Evolutionary conservation across 2,113 vertebrate genomes (phyloP).

Genomic region (Fregata magnificens): DNA sequence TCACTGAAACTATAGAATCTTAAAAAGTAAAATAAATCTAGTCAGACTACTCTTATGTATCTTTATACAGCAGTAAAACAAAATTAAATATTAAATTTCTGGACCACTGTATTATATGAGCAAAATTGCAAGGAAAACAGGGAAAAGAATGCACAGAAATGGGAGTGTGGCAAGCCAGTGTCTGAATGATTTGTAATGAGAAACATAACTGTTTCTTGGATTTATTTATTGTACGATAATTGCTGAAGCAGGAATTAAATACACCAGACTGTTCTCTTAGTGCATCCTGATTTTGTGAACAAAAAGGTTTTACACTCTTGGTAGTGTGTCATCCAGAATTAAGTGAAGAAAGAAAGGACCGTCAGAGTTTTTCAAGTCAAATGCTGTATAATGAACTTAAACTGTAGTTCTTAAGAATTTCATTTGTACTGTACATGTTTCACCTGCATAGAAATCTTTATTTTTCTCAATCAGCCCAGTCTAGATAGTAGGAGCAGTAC

Average conservation of each 20-base stretch:
- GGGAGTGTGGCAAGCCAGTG: background rate
- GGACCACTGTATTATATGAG: background rate
- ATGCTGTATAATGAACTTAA: background rate
- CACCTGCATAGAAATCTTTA: background rate
- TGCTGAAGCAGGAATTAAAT: background rate
- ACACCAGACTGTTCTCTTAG: background rate
- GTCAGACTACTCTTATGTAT: background rate
- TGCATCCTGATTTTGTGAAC: background rate
- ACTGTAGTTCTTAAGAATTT: background rate
- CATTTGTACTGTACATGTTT: background rate
- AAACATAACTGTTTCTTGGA: background rate
- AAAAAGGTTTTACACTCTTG: background rate
- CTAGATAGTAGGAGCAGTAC: background rate
- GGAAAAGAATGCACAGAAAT: background rate
- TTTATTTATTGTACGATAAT: background rate
- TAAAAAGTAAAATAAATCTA: background rate
- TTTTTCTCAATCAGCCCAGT: background rate
- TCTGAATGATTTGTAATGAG: background rate
- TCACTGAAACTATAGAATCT: background rate
- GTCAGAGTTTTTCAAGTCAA: background rate
- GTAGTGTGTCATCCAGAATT: background rate
- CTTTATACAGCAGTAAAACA: background rate
- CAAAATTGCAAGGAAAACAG: background rate
- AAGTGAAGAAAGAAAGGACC: background rate
- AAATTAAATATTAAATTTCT: background rate